phyloP scores from a whole-genome alignment of 2,888 invertebrate species.

The Pandemis heparana region DNA sequence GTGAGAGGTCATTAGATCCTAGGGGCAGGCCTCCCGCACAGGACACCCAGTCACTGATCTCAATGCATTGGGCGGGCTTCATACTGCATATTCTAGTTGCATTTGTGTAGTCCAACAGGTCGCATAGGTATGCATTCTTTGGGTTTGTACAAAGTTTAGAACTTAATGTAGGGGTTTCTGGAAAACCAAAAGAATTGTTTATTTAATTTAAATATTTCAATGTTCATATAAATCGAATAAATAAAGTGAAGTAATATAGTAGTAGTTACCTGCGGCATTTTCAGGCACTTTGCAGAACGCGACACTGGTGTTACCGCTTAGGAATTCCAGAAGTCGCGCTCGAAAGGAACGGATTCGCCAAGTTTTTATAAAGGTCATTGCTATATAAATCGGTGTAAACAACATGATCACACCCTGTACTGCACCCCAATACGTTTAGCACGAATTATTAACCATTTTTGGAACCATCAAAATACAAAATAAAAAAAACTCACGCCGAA shows the following conservation, averaged over 20 bases:
- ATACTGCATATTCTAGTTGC: constrained; percentile 80
- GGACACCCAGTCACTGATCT: constrained; percentile 78
- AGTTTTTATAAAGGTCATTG: constrained; percentile 93
- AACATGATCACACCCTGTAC: constrained; percentile 83
- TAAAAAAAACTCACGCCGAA: constrained; percentile 48
- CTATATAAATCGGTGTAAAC: constrained; percentile 93
- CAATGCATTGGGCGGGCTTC: constrained; percentile 79
- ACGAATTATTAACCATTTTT: constrained; percentile 46
- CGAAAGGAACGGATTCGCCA: constrained; percentile 91
- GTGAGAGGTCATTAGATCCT: constrained; percentile 67
- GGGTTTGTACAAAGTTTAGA: constrained; percentile 85
- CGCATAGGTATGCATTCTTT: constrained; percentile 86
- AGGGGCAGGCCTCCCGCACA: constrained; percentile 74
- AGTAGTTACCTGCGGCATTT: constrained; percentile 74
- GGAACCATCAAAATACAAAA: constrained; percentile 42
- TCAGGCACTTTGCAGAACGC: constrained; percentile 87
- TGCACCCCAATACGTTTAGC: constrained; percentile 43
- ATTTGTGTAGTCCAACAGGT: constrained; percentile 83
- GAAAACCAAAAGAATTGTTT: constrained; percentile 47
- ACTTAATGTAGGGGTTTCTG: constrained; percentile 83
- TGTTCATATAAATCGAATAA: neutral
- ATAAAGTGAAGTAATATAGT: neutral
- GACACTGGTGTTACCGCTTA: constrained; percentile 85
- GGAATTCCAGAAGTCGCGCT: constrained; percentile 87
- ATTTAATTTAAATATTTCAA: neutral